Percentiles rank a stretch among this genome's conserved stretches.
Evolutionary conservation across 2,888 invertebrate species (phyloP).

Genomic region (Gerosis bhagava): DNA sequence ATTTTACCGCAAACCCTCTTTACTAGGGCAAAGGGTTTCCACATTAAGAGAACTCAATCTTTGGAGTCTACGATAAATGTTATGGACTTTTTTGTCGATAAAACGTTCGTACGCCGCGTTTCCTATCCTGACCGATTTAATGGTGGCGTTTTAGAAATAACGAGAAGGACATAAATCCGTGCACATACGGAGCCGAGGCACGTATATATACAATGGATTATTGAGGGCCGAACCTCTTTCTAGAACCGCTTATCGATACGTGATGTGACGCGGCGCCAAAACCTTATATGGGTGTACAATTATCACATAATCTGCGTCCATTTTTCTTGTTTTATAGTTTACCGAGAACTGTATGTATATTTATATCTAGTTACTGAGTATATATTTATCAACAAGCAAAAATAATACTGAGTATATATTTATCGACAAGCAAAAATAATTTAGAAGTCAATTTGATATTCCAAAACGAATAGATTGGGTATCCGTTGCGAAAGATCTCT

Average conservation of each 20-base stretch:
- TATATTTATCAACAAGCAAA: too few relatives aligned
- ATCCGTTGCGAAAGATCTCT: slow-evolving; percentile 64
- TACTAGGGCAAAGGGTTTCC: slow-evolving; percentile 1
- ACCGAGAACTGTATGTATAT: too few relatives aligned
- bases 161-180: slow-evolving; percentile 13
- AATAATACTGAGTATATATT: too few relatives aligned
- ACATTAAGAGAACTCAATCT: slow-evolving; percentile 15
- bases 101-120: slow-evolving; percentile 4
- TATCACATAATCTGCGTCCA: slow-evolving; percentile 8
- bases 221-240: slow-evolving; percentile 1
- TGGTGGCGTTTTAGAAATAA: slow-evolving; percentile 19
- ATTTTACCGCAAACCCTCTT: slow-evolving; percentile 9
- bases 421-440: too few relatives aligned
- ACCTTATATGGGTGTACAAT: slow-evolving; percentile 9
- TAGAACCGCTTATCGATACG: slow-evolving; percentile 2
- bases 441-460: too few relatives aligned
- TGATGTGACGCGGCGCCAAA: slow-evolving; percentile 12
- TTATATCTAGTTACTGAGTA: too few relatives aligned
- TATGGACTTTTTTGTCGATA: slow-evolving; percentile 20
- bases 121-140: slow-evolving; percentile 20
- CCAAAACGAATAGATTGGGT: too few relatives aligned
- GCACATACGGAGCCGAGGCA: slow-evolving; percentile 5
- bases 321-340: too few relatives aligned
- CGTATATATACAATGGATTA: slow-evolving; percentile 17
- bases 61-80: slow-evolving; percentile 11